phyloP scores from a whole-genome alignment of 2,888 invertebrate genomes.

The Alloplasta piceator region DNA sequence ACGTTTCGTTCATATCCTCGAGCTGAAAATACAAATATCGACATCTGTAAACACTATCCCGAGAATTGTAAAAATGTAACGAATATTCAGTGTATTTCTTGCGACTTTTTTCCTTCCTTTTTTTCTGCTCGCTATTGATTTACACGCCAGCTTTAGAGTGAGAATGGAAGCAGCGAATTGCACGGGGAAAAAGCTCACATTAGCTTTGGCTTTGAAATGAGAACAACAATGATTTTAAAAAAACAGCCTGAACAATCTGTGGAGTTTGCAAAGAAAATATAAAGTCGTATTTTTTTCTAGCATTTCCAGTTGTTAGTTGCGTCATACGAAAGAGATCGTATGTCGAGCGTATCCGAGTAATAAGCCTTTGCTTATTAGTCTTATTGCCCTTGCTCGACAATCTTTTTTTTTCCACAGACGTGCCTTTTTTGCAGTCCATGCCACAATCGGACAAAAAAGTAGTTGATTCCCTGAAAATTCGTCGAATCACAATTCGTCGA shows the following conservation, averaged over 20 bases:
- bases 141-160: background rate
- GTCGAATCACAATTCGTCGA: too few relatives aligned
- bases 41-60: background rate
- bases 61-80: background rate
- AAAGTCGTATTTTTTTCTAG: background rate
- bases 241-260: background rate
- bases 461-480: too few relatives aligned
- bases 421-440: too few relatives aligned
- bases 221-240: background rate
- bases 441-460: too few relatives aligned
- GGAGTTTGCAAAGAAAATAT: slow-evolving; percentile 12
- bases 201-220: background rate
- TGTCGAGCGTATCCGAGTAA: too few relatives aligned
- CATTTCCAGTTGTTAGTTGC: background rate
- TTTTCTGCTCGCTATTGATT: background rate
- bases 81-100: slow-evolving; percentile 9
- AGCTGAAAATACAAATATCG: background rate
- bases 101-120: background rate
- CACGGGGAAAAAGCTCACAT: background rate
- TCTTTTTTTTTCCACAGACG: too few relatives aligned
- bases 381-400: too few relatives aligned
- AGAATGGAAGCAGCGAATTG: slow-evolving; percentile 5
- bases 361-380: too few relatives aligned
- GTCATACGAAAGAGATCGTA: too few relatives aligned
- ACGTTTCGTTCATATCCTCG: background rate